A percentile compares a stretch with the other conserved stretches of the same genome.
phyloP scores from a whole-genome alignment of 1,140 invertebrate genomes.

The Diorhabda carinulata region DNA sequence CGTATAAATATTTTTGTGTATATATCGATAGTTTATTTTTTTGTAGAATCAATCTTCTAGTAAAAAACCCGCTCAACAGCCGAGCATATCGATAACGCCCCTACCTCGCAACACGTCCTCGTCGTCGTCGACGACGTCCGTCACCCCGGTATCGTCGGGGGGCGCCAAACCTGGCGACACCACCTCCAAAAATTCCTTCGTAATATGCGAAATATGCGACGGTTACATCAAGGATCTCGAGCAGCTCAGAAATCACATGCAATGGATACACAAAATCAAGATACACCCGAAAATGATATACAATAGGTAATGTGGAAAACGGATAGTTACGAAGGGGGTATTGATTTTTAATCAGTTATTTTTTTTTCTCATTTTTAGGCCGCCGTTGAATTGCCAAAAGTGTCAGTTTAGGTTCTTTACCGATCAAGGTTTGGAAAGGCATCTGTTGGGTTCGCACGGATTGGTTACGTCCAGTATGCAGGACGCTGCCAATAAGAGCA shows the following conservation, averaged over 20 bases:
- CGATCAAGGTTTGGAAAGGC: conserved; percentile 82
- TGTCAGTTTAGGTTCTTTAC: conserved; percentile 81
- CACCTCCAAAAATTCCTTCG: conserved; percentile 71
- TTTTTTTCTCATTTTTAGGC: conserved; percentile 48
- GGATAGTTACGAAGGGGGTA: too few relatives aligned
- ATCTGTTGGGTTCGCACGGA: conserved; percentile 88
- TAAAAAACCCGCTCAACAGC: conserved; percentile 53
- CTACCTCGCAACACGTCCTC: conserved; percentile 62
- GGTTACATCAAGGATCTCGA: conserved; percentile 93
- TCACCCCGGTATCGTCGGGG: conserved; percentile 22
- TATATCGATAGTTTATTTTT: too few relatives aligned
- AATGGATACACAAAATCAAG: conserved; percentile 94
- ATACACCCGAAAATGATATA: conserved; percentile 96
- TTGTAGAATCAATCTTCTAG: too few relatives aligned
- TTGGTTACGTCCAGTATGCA: conserved; percentile 94
- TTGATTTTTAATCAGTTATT: too few relatives aligned
- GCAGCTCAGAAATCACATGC: conserved; percentile 89
- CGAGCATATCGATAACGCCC: conserved; percentile 89
- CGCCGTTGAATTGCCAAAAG: conserved; percentile 92
- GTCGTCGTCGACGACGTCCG: conserved; percentile 33
- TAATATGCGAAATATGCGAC: conserved; percentile 94
- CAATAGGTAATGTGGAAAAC: conserved; percentile 51
- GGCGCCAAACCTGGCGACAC: conserved; percentile 47
- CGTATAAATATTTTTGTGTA: too few relatives aligned
- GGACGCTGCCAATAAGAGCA: conserved; percentile 90